phyloP scores from a whole-genome alignment of 2,888 invertebrate genomes.

The Drosophila imparisetae region DNA sequence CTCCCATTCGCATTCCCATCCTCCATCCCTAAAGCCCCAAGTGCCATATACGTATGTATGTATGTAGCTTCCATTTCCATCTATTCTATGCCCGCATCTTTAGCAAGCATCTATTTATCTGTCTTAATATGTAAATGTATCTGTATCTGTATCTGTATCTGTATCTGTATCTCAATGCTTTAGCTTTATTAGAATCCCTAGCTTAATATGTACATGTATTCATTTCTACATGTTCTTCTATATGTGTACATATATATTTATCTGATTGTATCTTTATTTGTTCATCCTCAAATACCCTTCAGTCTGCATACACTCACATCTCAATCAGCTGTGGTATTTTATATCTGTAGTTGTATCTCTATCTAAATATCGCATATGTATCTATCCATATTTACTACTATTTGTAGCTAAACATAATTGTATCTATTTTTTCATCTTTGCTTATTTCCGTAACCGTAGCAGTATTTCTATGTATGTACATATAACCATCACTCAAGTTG shows the following conservation, averaged over 20 bases:
- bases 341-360: not conserved
- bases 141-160: not conserved
- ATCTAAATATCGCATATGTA: too few relatives aligned
- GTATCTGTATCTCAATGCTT: not conserved
- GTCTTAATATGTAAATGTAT: not conserved
- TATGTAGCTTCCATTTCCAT: constrained; percentile 4
- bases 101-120: constrained; percentile 3
- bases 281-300: not conserved
- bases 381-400: not conserved
- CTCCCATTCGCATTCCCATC: not conserved
- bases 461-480: not conserved
- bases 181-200: not conserved
- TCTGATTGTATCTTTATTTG: not conserved
- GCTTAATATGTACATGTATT: not conserved
- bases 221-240: not conserved
- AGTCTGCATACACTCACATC: not conserved
- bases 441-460: not conserved
- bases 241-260: not conserved
- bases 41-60: not conserved
- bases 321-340: not conserved
- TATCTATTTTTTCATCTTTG: not conserved
- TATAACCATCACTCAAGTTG: not conserved
- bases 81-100: not conserved
- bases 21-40: not conserved
- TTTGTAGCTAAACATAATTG: not conserved